Conservation (phyloP, 2,888 invertebrate genomes). For the Pilophorus perplexus region DNA sequence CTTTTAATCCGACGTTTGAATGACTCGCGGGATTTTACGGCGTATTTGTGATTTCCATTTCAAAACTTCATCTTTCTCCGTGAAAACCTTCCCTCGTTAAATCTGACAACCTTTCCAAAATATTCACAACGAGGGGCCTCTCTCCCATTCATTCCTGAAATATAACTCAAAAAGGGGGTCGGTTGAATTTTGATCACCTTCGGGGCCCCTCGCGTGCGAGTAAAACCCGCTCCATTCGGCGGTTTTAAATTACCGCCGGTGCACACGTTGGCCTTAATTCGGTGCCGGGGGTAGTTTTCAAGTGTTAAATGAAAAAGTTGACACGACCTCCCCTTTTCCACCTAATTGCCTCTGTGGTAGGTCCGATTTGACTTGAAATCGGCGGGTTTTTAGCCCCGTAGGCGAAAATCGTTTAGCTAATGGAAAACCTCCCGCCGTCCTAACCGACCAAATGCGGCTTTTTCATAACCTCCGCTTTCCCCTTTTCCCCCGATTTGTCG, state of each 20-base stretch:
- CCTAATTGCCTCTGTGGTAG: background rate
- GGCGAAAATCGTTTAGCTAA: slow-evolving; percentile 31
- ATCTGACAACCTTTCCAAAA: background rate
- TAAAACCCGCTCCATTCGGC: background rate
- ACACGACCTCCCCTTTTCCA: slow-evolving; percentile 1
- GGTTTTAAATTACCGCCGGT: slow-evolving; percentile 33
- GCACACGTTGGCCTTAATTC: too few relatives aligned
- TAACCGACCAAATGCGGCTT: background rate
- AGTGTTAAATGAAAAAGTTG: slow-evolving; percentile 38
- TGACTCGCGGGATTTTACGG: slow-evolving; percentile 34
- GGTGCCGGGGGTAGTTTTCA: too few relatives aligned
- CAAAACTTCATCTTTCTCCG: background rate
- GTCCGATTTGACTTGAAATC: background rate
- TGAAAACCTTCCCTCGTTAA: background rate
- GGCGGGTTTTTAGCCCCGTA: background rate
- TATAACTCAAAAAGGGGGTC: too few relatives aligned
- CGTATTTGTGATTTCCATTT: slow-evolving; percentile 37
- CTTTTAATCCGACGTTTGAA: slow-evolving; percentile 39
- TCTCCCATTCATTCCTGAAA: too few relatives aligned
- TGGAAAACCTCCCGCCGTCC: slow-evolving; percentile 1
- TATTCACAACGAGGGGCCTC: too few relatives aligned
- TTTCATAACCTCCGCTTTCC: too few relatives aligned
- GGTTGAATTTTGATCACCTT: too few relatives aligned
- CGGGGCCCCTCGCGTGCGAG: background rate
- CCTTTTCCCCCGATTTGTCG: too few relatives aligned